Evolutionary conservation across 2,888 invertebrate genomes (phyloP), one percentile per base, ranked within the genome.

Genomic region (Stictocephala bisonia): DNA sequence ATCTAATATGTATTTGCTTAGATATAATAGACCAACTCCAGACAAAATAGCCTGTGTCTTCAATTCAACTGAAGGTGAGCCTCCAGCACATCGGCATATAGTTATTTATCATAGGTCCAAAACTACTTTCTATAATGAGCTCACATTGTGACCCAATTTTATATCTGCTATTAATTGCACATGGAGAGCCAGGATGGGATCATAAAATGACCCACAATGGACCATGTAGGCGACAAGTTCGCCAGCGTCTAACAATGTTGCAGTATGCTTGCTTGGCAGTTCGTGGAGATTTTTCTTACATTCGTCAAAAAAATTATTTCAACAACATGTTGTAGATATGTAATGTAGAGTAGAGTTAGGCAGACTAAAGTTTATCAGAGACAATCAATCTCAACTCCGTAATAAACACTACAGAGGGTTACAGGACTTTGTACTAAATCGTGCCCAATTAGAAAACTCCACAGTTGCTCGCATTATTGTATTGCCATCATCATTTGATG

Each of bases 111-210:
- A 27, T 26, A 35, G 20, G 60, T 67, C 44, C 68, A 68, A 72
- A 69, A 60, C 71, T 76, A 74, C 72, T 44, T 11, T 44, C 67
- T 48, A 15, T 60, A 6, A 20, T 60, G n/a, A 71, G 44, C 40
- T 44, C 35, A 13, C 53, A 74, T 29, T 20, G 22, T 0, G 74
- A 74, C 31, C 71, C 70, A 0, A 53, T 74, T 53, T 7, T 71
- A 9, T 71, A 74, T 56, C 74, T 71, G 1, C 11, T 74, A 20
- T 26, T 64, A 3, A 53, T 74, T 66, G 66, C 71, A 3, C 11
- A 41, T 18, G 71, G 64, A 2, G 74, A 70, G 40, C 18, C 11
- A 11, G 69, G 73, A 9, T 70, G 70, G 48, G 51, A 70, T 11
- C 9, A 22, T 2, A 2, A 20, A 2, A 27, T 73, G 60, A 58